Conservation (phyloP, 2,888 invertebrate species). For the Microdon myrmicae region DNA sequence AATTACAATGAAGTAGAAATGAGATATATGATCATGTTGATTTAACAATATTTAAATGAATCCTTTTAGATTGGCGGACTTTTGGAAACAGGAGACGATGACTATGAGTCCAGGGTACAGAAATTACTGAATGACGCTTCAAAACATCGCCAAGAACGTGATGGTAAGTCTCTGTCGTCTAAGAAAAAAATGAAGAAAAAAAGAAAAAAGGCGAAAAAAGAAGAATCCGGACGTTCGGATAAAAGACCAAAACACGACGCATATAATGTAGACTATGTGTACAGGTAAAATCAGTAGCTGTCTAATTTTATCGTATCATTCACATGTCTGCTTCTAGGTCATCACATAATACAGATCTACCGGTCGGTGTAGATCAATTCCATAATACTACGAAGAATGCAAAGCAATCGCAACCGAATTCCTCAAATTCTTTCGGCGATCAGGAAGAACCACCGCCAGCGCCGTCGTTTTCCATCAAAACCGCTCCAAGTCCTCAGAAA, state of each 20-base stretch:
- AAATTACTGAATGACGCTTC: slow-evolving; percentile 85
- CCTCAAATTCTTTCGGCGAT: slow-evolving; percentile 19
- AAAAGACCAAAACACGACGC: slow-evolving; percentile 76
- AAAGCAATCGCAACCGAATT: slow-evolving; percentile 49
- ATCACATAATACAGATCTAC: slow-evolving; percentile 55
- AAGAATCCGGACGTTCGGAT: slow-evolving; percentile 61
- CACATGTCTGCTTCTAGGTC: slow-evolving; percentile 67
- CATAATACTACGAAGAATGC: slow-evolving; percentile 62
- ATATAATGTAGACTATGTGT: slow-evolving; percentile 74
- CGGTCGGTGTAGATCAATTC: slow-evolving; percentile 58
- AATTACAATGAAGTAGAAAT: slow-evolving; percentile 28
- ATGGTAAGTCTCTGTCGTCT: slow-evolving; percentile 64
- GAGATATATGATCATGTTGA: background rate
- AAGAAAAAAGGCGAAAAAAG: slow-evolving; percentile 67
- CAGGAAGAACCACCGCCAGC: slow-evolving; percentile 43
- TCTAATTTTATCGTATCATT: slow-evolving; percentile 14
- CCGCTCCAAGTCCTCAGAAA: slow-evolving; percentile 6
- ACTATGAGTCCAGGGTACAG: slow-evolving; percentile 87
- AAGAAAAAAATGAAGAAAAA: slow-evolving; percentile 72
- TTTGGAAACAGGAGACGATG: slow-evolving; percentile 82
- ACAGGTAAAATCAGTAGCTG: slow-evolving; percentile 68
- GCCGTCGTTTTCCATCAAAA: slow-evolving; percentile 39
- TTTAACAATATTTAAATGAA: background rate
- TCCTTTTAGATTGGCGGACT: slow-evolving; percentile 74
- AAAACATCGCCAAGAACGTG: slow-evolving; percentile 74